Conservation (phyloP, 2,888 invertebrate species). For the Matsumyia berberina region DNA sequence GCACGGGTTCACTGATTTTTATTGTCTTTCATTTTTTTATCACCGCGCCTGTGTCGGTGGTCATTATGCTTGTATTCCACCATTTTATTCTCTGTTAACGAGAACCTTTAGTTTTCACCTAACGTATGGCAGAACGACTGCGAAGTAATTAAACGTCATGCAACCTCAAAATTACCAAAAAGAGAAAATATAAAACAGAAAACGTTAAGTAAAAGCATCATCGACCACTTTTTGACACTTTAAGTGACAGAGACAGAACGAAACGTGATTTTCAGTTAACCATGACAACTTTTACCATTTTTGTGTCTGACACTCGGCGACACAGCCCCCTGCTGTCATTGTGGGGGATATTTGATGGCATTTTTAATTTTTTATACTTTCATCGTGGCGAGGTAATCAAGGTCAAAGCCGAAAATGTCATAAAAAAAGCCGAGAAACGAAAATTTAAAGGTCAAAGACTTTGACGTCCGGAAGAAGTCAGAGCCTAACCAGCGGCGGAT, state of each 20-base stretch:
- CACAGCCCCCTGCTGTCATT: neutral
- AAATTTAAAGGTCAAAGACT: constrained; percentile 53
- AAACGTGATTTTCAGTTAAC: constrained; percentile 4
- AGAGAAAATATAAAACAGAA: too few relatives aligned
- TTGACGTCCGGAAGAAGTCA: constrained; percentile 44
- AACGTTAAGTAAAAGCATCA: neutral
- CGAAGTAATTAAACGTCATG: constrained; percentile 34
- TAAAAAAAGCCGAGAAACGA: constrained; percentile 9
- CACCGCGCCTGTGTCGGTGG: neutral
- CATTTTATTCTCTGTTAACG: constrained; percentile 5
- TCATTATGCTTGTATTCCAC: neutral
- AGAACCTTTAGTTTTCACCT: constrained; percentile 1
- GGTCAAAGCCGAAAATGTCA: constrained; percentile 22
- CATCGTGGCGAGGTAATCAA: constrained; percentile 42
- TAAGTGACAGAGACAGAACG: constrained; percentile 5
- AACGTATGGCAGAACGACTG: neutral
- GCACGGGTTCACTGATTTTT: constrained; percentile 50
- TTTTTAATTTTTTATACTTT: constrained; percentile 8
- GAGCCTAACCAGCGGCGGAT: constrained; percentile 44
- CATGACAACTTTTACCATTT: constrained; percentile 15
- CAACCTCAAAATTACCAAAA: neutral
- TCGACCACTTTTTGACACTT: neutral
- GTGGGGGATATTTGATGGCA: neutral
- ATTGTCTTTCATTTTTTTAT: constrained; percentile 29
- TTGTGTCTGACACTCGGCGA: neutral